These are phyloP conservation scores for Podargus strigoides DNA, from an alignment of 2,797 vertebrate genomes.

Conservation along the genomic window DNA sequence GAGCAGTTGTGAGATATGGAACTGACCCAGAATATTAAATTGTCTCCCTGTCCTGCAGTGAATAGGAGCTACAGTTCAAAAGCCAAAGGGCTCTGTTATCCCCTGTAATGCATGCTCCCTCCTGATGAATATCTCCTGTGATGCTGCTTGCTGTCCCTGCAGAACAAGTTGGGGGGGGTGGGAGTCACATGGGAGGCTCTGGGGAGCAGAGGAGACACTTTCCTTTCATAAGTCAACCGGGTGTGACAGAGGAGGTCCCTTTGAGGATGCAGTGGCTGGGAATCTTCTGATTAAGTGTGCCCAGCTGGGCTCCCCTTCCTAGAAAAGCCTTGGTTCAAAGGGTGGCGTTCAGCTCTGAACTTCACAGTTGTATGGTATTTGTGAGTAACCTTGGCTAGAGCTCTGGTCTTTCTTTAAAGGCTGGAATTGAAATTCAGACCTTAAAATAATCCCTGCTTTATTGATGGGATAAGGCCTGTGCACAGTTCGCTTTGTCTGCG, in stretches of 20 bases:
- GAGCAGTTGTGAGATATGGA: not conserved
- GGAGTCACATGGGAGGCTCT: not conserved
- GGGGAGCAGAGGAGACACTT: not conserved
- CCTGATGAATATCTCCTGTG: not conserved
- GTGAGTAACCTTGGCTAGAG: not conserved
- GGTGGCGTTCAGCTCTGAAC: not conserved
- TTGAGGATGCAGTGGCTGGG: not conserved
- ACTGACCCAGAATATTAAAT: not conserved
- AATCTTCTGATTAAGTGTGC: not conserved
- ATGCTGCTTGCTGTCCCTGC: not conserved
- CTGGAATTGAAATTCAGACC: not conserved
- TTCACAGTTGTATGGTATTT: not conserved
- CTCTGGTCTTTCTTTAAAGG: not conserved
- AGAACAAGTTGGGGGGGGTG: not conserved
- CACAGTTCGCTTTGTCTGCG: not conserved
- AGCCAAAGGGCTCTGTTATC: not conserved
- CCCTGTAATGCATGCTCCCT: not conserved
- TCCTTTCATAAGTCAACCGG: not conserved
- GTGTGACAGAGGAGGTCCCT: not conserved
- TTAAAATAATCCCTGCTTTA: not conserved
- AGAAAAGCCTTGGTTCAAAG: not conserved
- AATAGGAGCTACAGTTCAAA: not conserved
- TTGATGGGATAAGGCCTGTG: not conserved
- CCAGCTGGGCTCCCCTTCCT: not conserved
- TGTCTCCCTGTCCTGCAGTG: not conserved